Conservation (phyloP, 2,113 vertebrate genomes). For the Alligator sinensis region DNA sequence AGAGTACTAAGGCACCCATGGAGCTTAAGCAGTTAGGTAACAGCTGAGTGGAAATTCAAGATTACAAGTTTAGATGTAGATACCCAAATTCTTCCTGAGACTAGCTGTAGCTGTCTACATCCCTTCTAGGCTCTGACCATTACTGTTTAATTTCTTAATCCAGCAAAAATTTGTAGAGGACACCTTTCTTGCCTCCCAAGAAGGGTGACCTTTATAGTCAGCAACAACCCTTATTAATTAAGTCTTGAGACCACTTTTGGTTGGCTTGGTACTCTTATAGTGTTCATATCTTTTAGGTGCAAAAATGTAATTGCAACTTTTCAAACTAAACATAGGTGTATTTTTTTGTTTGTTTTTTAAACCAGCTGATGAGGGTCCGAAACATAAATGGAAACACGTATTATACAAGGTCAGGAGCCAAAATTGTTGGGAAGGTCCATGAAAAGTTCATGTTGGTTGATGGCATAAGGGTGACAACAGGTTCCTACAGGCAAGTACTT, state of each 20-base stretch:
- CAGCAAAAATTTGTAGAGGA: not conserved
- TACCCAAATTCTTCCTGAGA: too few relatives aligned
- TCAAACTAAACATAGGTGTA: not conserved
- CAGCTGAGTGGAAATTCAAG: too few relatives aligned
- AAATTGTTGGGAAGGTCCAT: constrained; percentile 90
- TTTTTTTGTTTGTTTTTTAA: not conserved
- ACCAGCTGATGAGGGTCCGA: constrained; percentile 89
- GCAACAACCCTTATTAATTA: not conserved
- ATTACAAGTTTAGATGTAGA: too few relatives aligned
- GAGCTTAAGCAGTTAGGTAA: too few relatives aligned
- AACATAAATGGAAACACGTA: constrained; percentile 90
- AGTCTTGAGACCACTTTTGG: accelerated
- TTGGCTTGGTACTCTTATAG: not conserved
- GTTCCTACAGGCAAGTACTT: constrained; percentile 91
- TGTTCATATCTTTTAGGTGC: not conserved
- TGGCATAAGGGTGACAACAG: constrained; percentile 91
- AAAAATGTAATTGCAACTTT: not conserved
- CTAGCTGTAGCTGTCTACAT: too few relatives aligned
- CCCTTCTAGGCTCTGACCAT: not conserved
- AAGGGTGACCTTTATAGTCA: not conserved
- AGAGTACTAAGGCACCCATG: too few relatives aligned
- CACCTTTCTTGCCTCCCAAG: not conserved
- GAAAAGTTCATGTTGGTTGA: constrained; percentile 96
- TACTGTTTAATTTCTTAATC: not conserved
- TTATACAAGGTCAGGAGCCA: constrained; percentile 90